Evolutionary conservation across 2,888 invertebrate species (phyloP), one percentile per base, ranked within the genome.

Genomic region (Steinernema carpocapsae): DNA sequence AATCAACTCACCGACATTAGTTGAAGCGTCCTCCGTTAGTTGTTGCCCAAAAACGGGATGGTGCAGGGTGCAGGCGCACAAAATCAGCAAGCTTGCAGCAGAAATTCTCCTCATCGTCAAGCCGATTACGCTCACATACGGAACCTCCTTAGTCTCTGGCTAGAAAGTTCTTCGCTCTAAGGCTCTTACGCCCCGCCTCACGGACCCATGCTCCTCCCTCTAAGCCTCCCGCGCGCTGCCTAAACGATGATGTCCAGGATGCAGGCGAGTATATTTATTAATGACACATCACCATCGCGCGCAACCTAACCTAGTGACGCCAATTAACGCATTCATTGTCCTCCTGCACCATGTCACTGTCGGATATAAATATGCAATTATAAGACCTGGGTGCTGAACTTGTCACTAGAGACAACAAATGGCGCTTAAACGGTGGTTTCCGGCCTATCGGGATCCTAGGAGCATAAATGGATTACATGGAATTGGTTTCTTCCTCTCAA

Each of bases 301-400:
- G 19, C 7, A 17, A 48, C 48, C 48, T 48, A 19, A 43, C 43
- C 10, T 12, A 3, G 48, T n/a, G 48, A 19, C 48, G 48, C 48
- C 48, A 48, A 48, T 48, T 48, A 48, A 19, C 48, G 48, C 48
- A 48, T 48, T 17, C 48, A 17, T n/a, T 48, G 17, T 48, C 19
- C n/a, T n/a, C n/a, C n/a, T n/a, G n/a, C n/a, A n/a, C n/a, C n/a
- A n/a, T n/a, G n/a, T n/a, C n/a, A n/a, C n/a, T n/a, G n/a, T n/a
- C n/a, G n/a, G 17, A 19, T 48, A 48, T 48, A 48, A 48, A 48
- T 48, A 48, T 48, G 48, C 48, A 48, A 48, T 48, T 48, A 48
- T 17, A 19, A 48, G 48, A 19, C 48, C 48, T 3, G 48, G 48
- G 19, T 48, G 48, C 19, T 48, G 48, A 48, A 48, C 48, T 48